Percentiles rank a stretch among this genome's conserved stretches.
phyloP scores from a whole-genome alignment of 2,113 vertebrate species.

The Syngnathoides biaculeatus region DNA sequence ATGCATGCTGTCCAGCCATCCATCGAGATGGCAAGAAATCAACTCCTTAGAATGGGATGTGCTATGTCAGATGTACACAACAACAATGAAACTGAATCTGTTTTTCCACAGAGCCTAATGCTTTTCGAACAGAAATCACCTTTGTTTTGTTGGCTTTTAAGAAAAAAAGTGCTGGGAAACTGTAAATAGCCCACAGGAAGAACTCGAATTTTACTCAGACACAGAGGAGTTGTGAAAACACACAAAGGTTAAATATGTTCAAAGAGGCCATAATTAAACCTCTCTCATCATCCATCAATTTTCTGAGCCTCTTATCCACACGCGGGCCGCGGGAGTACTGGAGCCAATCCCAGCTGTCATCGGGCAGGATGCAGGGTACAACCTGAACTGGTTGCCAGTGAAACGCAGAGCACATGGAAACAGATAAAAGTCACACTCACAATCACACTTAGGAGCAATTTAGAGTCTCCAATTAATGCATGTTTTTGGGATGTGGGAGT shows the following conservation, averaged over 20 bases:
- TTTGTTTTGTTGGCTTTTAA: conserved; percentile 37
- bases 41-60: conserved; percentile 20
- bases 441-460: no score
- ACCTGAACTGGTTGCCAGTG: no score
- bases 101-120: conserved; percentile 14
- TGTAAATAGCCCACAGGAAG: conserved; percentile 47
- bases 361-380: no score
- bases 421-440: no score
- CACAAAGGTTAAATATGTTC: neutral
- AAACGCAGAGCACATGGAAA: no score
- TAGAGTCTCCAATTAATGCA: no score
- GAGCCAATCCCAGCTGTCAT: no score
- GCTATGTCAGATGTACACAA: conserved; percentile 13
- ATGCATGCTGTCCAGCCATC: no score
- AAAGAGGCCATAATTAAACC: neutral
- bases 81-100: conserved; percentile 21
- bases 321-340: no score
- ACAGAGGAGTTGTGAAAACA: conserved; percentile 38
- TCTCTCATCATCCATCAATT: no score
- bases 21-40: conserved; percentile 30
- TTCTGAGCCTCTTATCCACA: no score
- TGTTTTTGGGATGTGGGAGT: no score
- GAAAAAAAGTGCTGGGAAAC: conserved; percentile 40
- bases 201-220: conserved; percentile 48
- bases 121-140: conserved; percentile 49